Percentiles rank a stretch among this genome's conserved stretches.
phyloP scores from a whole-genome alignment of 2,888 invertebrate genomes.

The Patella depressa region DNA sequence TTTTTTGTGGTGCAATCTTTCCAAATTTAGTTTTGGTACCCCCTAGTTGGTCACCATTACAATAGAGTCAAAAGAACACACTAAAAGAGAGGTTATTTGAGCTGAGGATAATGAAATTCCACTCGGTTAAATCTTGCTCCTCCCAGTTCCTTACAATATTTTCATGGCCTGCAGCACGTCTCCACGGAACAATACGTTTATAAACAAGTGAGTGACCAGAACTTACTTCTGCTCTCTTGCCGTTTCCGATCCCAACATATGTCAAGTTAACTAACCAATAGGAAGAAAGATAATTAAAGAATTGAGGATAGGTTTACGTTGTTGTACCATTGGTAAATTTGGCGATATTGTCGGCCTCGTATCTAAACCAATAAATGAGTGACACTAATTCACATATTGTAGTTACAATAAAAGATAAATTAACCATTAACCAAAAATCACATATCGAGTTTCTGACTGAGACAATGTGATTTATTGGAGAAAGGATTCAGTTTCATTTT shows the following conservation, averaged over 20 bases:
- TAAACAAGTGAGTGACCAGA: background rate
- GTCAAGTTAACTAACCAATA: slow-evolving; percentile 2
- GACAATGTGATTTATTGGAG: background rate
- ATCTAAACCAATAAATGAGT: background rate
- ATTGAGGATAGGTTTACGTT: slow-evolving; percentile 3
- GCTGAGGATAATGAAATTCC: background rate
- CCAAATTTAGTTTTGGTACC: too few relatives aligned
- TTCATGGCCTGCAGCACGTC: background rate
- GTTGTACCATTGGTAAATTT: too few relatives aligned
- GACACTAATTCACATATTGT: slow-evolving; percentile 10
- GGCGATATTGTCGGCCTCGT: too few relatives aligned
- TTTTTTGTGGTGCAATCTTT: too few relatives aligned
- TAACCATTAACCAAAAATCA: slow-evolving; percentile 5
- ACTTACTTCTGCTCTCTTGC: background rate
- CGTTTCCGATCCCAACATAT: background rate
- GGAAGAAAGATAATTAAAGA: slow-evolving; percentile 1
- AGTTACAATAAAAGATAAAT: slow-evolving; percentile 4
- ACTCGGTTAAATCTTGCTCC: background rate
- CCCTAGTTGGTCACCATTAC: background rate
- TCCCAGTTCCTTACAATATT: background rate
- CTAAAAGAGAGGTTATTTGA: background rate
- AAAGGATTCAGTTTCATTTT: background rate
- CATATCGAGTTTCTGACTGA: background rate
- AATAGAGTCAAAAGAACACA: background rate
- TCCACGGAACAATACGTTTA: background rate